Base-by-base conservation (phyloP, 2,797 vertebrate species). In the Gadopsis bispinosus region DNA sequence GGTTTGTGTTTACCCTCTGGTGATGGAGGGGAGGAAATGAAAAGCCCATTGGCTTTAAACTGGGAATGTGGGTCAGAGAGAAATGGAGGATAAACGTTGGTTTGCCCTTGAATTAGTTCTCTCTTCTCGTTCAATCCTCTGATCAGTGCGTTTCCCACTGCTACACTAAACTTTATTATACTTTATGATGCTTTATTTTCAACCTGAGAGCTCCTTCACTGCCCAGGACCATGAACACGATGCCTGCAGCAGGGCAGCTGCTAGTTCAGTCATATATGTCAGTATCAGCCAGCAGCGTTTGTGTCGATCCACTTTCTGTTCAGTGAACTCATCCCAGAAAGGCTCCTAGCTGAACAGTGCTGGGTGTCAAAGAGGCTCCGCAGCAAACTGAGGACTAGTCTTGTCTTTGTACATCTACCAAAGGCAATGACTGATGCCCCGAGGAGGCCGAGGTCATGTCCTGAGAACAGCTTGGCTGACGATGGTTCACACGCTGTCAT, bases 1-100 rank as follows among this genome's bases (percentile, higher is more conserved):
- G 72, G 82, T 89, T 90, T 90, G 80, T 94, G 91, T 93, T 92
- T 90, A 89, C 82, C 78, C 68, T 82, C 82, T 86, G 86, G 81
- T 88, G 89, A 88, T 89, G 79, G 86, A 87, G 86, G 82, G 67
- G 77, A 82, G 85, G 90, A 93, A 90, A 90, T 91, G 81, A 92
- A 91, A 91, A 87, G 79, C 81, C 85, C 76, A 68, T 90, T 83
- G 83, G 80, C 77, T 86, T 83, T 79, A 83, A 72, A 84, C 85
- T 75, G 72, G 77, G 86, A 87, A 91, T 87, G 73, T 73, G 79
- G 88, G 85, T 84, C 75, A 80, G 48, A 64, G 53, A 80, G 73
- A 84, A 79, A 17, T 77, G 69, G 60, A 72, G 74, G 75, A 85
- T 81, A 81, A 75, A 79, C 43, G 56, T 68, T 66, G 56, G 70